A percentile compares a stretch with the other conserved stretches of the same genome.
phyloP scores from a whole-genome alignment of 1,140 invertebrate species.

The Pachyrhynchus sulphureomaculatus region DNA sequence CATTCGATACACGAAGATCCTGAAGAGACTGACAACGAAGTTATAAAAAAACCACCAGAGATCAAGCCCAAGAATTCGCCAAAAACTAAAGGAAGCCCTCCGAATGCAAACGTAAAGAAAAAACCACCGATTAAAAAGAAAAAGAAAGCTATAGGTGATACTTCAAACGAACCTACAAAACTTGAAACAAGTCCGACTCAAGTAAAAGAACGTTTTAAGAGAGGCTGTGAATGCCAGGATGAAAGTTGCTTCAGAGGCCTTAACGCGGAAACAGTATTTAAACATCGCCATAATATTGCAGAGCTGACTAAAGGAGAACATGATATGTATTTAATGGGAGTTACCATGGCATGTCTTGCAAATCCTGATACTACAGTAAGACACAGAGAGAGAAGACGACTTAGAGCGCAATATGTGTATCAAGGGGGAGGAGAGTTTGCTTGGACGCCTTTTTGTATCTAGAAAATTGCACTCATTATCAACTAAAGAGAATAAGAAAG shows the following conservation, averaged over 20 bases:
- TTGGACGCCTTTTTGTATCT: slow-evolving; percentile 77
- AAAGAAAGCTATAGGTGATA: slow-evolving; percentile 51
- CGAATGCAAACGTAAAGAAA: slow-evolving; percentile 38
- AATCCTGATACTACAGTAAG: slow-evolving; percentile 72
- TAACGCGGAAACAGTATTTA: slow-evolving; percentile 72
- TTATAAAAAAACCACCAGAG: slow-evolving; percentile 27
- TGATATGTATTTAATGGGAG: slow-evolving; percentile 77
- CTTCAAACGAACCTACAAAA: slow-evolving; percentile 52
- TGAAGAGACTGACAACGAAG: slow-evolving; percentile 25
- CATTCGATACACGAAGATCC: slow-evolving; percentile 32
- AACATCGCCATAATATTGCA: slow-evolving; percentile 74
- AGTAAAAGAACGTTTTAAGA: slow-evolving; percentile 67
- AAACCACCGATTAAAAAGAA: slow-evolving; percentile 53
- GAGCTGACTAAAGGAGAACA: slow-evolving; percentile 62
- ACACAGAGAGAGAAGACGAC: slow-evolving; percentile 69
- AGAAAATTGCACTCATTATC: slow-evolving; percentile 79
- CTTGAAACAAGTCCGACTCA: slow-evolving; percentile 61
- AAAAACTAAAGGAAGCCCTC: slow-evolving; percentile 28
- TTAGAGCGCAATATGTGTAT: slow-evolving; percentile 73
- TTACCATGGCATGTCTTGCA: slow-evolving; percentile 75
- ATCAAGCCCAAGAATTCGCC: slow-evolving; percentile 36
- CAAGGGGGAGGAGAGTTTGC: slow-evolving; percentile 75
- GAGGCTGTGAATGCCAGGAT: slow-evolving; percentile 75
- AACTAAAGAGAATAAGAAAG: slow-evolving; percentile 74
- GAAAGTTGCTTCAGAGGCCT: slow-evolving; percentile 71